phyloP scores from a whole-genome alignment of 2,797 vertebrate genomes.

The Hoplostethus mediterraneus region DNA sequence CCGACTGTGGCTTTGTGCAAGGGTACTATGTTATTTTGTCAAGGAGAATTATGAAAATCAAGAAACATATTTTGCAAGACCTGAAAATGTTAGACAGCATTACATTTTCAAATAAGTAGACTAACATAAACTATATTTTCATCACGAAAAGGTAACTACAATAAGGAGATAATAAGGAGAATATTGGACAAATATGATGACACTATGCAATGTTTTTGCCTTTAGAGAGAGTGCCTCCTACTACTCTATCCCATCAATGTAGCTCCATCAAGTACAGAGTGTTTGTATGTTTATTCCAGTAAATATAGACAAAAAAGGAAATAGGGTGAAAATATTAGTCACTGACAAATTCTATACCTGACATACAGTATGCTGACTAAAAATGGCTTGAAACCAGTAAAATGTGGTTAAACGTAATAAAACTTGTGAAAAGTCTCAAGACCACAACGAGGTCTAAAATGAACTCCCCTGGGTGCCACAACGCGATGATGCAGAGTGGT shows the following conservation, averaged over 20 bases:
- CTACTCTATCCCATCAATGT: conserved; percentile 8
- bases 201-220: conserved; percentile 14
- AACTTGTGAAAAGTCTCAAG: conserved; percentile 19
- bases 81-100: too few species aligned
- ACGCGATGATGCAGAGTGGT: conserved; percentile 32
- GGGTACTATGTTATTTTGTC: conserved; percentile 9
- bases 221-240: background rate
- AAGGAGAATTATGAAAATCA: background rate
- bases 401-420: conserved; percentile 10
- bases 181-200: background rate
- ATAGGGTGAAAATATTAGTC: too few species aligned
- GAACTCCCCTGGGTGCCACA: conserved; percentile 20
- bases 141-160: background rate
- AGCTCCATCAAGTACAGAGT: conserved; percentile 19
- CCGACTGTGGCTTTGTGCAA: conserved; percentile 38
- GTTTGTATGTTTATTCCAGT: conserved; percentile 16
- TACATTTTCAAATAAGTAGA: too few species aligned
- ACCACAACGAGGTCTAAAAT: conserved; percentile 14
- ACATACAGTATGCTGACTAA: conserved; percentile 14
- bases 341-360: too few species aligned
- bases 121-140: background rate
- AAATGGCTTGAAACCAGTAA: conserved; percentile 11
- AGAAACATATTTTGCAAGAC: too few species aligned
- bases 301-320: too few species aligned
- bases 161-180: background rate